Evolutionary conservation across 1,140 invertebrate species (phyloP), one percentile per base, ranked within the genome.

Genomic region (Cyclina sinensis): DNA sequence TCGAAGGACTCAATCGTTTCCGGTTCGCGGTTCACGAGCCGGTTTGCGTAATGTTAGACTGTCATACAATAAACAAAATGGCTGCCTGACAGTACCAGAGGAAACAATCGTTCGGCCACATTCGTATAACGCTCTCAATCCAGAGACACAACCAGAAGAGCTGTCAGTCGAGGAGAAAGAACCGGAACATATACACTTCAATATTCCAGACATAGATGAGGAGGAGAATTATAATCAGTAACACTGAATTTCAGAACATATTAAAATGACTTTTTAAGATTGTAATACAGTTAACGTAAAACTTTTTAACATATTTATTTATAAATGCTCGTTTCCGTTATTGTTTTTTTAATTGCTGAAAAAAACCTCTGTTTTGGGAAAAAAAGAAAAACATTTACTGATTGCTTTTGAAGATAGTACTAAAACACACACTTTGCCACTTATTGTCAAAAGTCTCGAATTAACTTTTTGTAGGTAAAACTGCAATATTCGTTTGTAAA

Each of bases 1-100:
- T 16, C 54, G 91, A 27, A 39, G 91, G 30, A 90, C 91, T 2
- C 89, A 89, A 74, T 92, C 91, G 32, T 89, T 90, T 81, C 91
- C 90, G 65, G 83, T 68, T 14, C 73, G 80, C 4, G 68, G 57
- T 16, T 48, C 54, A n/a, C 70, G 48, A 57, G 35, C 62, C 18
- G 39, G 5, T 30, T 16, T 24, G 4, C 21, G 78, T 35, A 62
- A n/a, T 54, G 39, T 54, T 48, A 12, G 74, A 24, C 30, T 51
- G 43, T 16, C 57, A 14, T 65, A 43, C 46, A 68, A 27, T 35
- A 70, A 68, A 48, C 54, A 76, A 43, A 76, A 85, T 39, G 80
- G 37, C n/a, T 27, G 35, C 37, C 30, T 73, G 5, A 9, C 39
- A 11, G 43, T 73, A 30, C 62, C 76, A 37, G 48, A 62, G 16